Evolutionary conservation across 1,140 invertebrate genomes (phyloP), one percentile per base, ranked within the genome.

Genomic region (Drosophila murphyi): DNA sequence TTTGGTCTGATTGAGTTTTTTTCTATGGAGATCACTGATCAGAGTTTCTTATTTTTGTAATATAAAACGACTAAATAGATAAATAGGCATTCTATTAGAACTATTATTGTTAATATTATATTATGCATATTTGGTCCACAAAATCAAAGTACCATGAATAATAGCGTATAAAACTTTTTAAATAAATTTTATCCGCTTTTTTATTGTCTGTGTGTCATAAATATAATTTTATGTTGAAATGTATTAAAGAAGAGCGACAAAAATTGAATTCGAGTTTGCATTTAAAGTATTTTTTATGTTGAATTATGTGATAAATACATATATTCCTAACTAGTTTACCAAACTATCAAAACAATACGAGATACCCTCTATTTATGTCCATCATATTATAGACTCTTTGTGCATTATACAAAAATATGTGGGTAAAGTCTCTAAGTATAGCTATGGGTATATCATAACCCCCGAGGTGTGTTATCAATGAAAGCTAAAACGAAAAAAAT

Each of bases 161-260:
- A 65, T 52, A 63, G 67, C 57, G 72, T 65, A 78, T 78, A 71
- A 80, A 80, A 85, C 62, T 85, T 80, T 85, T 75, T 48, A 78
- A 80, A 85, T 80, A 85, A 85, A 85, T 80, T 85, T 45, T 57
- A 50, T 63, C 57, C 31, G 41, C 20, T 20, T 70, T 79, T 83
- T 74, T 83, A 85, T 77, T 67, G 73, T 50, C 55, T 80, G 59
- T 51, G 61, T 68, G 81, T 64, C 73, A 77, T 85, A 85, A 85
- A 85, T 85, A 85, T 78, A 78, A 80, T 51, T 64, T 54, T 3
- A 47, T 64, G 67, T 50, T 60, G 12, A 56, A 47, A 37, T 32
- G 7, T 43, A 54, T n/a, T 12, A 71, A 43, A 51, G 43, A 61
- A 50, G 31, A 47, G 29, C 37, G 28, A 45, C 62, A 54, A 37